These are phyloP conservation scores for Ochropleura leucogaster DNA, from an alignment of 2,888 invertebrate species.

Conservation along the genomic window DNA sequence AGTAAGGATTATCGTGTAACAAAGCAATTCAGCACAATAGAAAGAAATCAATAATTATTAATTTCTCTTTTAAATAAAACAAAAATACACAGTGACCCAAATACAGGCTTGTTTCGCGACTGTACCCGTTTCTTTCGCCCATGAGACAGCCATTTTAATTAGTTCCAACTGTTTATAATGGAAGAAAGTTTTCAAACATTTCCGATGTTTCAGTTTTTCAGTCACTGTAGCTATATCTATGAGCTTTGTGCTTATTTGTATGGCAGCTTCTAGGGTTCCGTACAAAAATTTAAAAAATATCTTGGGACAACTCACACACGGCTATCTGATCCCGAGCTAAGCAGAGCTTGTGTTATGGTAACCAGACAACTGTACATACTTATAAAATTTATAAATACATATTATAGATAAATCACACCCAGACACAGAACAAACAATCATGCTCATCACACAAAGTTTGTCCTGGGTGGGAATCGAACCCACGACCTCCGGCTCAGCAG, in stretches of 20 bases:
- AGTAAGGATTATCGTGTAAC: no score
- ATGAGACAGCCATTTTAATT: conserved; percentile 54
- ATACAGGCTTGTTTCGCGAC: conserved; percentile 32
- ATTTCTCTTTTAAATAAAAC: background rate
- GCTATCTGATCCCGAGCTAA: no score
- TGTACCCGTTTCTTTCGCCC: conserved; percentile 42
- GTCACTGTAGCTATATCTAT: conserved; percentile 1
- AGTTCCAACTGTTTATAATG: conserved; percentile 46
- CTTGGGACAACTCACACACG: no score
- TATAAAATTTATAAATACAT: no score
- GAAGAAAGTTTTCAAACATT: conserved; percentile 40
- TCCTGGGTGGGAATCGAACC: no score
- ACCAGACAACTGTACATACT: no score
- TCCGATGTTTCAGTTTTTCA: conserved; percentile 29
- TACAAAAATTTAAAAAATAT: no score
- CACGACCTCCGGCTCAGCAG: no score
- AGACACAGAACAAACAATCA: no score
- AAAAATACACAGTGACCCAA: conserved; percentile 35
- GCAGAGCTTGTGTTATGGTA: no score
- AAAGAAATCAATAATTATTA: background rate
- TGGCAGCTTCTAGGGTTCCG: background rate
- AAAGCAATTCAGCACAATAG: background rate
- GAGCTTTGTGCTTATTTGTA: background rate
- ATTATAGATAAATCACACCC: no score
- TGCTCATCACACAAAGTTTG: no score